Conservation (phyloP, 2,113 vertebrate genomes). For the Dipodomys spectabilis region DNA sequence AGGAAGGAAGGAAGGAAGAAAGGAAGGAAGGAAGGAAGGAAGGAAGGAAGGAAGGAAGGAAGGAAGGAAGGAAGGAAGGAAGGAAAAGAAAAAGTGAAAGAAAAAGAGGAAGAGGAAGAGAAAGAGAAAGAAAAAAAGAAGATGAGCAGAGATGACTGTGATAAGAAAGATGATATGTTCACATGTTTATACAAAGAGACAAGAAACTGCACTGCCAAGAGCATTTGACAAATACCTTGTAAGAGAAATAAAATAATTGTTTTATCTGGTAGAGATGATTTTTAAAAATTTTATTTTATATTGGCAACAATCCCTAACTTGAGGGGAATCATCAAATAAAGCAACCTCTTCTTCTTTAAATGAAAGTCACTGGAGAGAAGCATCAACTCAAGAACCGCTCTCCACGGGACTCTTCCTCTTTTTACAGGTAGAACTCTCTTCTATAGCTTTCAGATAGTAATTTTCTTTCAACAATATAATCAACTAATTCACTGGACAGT, state of each 20-base stretch:
- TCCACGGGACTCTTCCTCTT: background rate
- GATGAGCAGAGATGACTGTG: background rate
- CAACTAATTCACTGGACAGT: constrained; percentile 58
- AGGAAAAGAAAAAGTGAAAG: no score
- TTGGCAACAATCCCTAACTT: background rate
- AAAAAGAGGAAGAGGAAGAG: no score
- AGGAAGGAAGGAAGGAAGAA: no score
- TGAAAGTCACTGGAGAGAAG: background rate
- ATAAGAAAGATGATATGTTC: background rate
- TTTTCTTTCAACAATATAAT: constrained; percentile 73
- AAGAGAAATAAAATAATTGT: constrained; percentile 6
- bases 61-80: no score
- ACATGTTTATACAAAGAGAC: background rate
- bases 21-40: no score
- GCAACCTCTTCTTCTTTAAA: background rate
- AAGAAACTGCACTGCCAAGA: background rate
- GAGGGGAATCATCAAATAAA: background rate
- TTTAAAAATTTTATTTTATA: background rate
- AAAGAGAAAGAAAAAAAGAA: background rate
- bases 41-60: no score
- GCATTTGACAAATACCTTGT: background rate
- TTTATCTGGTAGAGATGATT: background rate
- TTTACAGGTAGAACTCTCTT: constrained; percentile 37
- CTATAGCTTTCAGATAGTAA: constrained; percentile 1
- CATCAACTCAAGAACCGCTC: background rate